A percentile compares a stretch with the other conserved stretches of the same genome.
Evolutionary conservation across 2,888 invertebrate genomes (phyloP).

Genomic region (Ennomos quercinarius): DNA sequence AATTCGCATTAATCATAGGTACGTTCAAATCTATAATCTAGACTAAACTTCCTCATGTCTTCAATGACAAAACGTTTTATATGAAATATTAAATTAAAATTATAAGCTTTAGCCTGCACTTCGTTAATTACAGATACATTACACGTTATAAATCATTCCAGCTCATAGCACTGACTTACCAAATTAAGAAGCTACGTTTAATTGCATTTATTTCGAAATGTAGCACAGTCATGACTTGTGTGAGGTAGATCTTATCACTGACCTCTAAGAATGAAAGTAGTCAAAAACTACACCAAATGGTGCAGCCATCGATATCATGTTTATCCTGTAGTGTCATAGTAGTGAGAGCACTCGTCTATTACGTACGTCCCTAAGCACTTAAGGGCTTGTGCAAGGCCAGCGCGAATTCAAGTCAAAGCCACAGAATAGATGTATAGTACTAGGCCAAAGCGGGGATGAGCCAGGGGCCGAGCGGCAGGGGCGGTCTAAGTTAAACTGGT

Average conservation of each 20-base stretch:
- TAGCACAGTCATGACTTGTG: conserved; percentile 28
- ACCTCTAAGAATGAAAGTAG: conserved; percentile 2
- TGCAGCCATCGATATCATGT: no score
- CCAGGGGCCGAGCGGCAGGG: no score
- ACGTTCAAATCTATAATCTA: conserved; percentile 16
- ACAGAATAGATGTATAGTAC: no score
- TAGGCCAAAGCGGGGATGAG: no score
- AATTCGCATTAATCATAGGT: conserved; percentile 18
- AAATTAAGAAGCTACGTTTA: conserved; percentile 12
- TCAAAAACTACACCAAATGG: neutral
- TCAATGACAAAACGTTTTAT: conserved; percentile 13
- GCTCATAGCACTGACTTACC: neutral
- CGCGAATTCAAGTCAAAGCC: no score
- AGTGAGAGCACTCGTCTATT: no score
- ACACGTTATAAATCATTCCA: conserved; percentile 24
- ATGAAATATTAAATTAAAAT: conserved; percentile 2
- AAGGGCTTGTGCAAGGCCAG: no score
- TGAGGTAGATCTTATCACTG: conserved; percentile 5
- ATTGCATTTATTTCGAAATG: conserved; percentile 36
- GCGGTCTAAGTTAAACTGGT: no score
- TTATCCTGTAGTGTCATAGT: no score
- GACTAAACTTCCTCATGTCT: conserved; percentile 21
- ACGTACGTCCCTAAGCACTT: no score
- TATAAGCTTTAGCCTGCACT: conserved; percentile 5
- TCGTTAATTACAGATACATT: conserved; percentile 16